Conservation (phyloP, 2,888 invertebrate genomes). For the Mythimna ferrago region DNA sequence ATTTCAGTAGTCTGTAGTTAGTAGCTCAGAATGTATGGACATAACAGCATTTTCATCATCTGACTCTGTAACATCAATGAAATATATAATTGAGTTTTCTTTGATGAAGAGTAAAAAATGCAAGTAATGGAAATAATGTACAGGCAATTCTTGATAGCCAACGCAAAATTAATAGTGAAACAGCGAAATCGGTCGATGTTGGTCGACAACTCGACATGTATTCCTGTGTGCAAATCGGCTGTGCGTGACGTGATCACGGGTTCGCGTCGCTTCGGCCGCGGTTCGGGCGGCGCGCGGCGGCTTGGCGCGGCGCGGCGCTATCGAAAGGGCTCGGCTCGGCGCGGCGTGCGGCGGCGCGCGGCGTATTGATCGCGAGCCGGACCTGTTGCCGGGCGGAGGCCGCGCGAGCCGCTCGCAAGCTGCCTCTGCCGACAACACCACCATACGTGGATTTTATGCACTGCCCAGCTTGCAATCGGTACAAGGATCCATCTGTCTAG, state of each 20-base stretch:
- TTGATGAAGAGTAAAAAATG: slow-evolving; percentile 11
- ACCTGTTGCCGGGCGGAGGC: slow-evolving; percentile 89
- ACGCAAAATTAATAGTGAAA: slow-evolving; percentile 38
- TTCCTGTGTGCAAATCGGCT: slow-evolving; percentile 63
- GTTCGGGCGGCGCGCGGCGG: slow-evolving; percentile 58
- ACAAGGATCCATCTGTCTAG: slow-evolving; percentile 57
- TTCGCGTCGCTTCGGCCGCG: slow-evolving; percentile 59
- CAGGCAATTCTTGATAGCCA: slow-evolving; percentile 12
- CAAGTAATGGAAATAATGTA: not conserved
- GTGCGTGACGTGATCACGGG: slow-evolving; percentile 64
- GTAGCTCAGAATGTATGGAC: not conserved
- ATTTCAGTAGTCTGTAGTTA: not conserved
- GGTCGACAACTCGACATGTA: slow-evolving; percentile 48
- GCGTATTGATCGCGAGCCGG: slow-evolving; percentile 85
- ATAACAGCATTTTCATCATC: not conserved
- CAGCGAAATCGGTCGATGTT: slow-evolving; percentile 38
- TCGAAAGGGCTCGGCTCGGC: slow-evolving; percentile 78
- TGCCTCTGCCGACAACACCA: slow-evolving; percentile 57
- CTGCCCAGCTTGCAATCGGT: slow-evolving; percentile 66
- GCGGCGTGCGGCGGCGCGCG: slow-evolving; percentile 81
- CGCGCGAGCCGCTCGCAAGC: slow-evolving; percentile 61
- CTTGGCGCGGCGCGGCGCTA: slow-evolving; percentile 66
- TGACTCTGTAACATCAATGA: not conserved
- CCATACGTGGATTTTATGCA: slow-evolving; percentile 76
- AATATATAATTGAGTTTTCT: not conserved